phyloP scores from a whole-genome alignment of 2,113 vertebrate species.

The Entelurus aequoreus region DNA sequence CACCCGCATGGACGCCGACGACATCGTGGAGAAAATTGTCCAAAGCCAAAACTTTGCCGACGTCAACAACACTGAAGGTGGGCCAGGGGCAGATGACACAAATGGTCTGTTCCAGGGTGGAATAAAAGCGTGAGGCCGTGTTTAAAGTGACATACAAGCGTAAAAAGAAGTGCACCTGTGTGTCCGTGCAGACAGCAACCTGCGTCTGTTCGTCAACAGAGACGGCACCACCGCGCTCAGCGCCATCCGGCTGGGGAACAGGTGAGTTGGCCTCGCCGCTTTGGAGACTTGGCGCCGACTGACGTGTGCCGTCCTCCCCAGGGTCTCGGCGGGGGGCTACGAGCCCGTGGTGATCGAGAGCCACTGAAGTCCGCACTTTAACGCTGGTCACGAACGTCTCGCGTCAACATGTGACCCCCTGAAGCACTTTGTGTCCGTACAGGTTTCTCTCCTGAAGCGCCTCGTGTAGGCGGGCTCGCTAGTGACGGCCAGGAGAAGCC shows the following conservation, averaged over 20 bases:
- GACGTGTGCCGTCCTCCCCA: slow-evolving; percentile 42
- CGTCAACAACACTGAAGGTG: slow-evolving; percentile 92
- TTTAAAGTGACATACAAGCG: too few species aligned
- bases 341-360: slow-evolving; percentile 96
- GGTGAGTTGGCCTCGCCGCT: slow-evolving; percentile 60
- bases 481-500: slow-evolving; percentile 44
- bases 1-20: slow-evolving; percentile 91
- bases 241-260: slow-evolving; percentile 87
- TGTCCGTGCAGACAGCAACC: slow-evolving; percentile 84
- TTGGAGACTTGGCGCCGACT: not conserved
- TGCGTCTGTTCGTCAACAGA: slow-evolving; percentile 89
- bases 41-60: slow-evolving; percentile 98
- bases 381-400: too few species aligned
- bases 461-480: slow-evolving; percentile 11
- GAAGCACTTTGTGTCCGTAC: not conserved
- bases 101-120: too few species aligned
- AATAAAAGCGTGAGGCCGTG: too few species aligned
- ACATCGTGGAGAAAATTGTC: slow-evolving; percentile 97
- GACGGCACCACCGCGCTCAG: slow-evolving; percentile 88
- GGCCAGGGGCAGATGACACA: not conserved
- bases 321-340: slow-evolving; percentile 88
- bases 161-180: not conserved
- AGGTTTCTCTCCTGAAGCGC: slow-evolving; percentile 46
- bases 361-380: slow-evolving; percentile 80
- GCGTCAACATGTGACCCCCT: too few species aligned